phyloP scores from a whole-genome alignment of 2,113 vertebrate genomes.

The Aldabrachelys gigantea region DNA sequence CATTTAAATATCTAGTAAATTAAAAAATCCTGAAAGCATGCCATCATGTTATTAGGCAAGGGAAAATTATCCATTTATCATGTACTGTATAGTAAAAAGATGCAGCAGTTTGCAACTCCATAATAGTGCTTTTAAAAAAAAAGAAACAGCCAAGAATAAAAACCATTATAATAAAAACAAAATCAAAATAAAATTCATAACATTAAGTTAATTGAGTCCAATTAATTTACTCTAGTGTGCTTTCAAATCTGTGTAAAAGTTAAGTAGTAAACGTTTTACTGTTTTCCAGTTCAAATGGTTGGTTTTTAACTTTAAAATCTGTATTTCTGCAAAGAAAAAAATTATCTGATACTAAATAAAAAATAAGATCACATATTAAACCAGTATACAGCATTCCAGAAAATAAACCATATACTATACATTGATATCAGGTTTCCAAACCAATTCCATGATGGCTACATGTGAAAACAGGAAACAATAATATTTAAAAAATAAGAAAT shows the following conservation, averaged over 20 bases:
- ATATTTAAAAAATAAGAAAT: neutral
- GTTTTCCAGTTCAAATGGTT: neutral
- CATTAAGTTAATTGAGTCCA: neutral
- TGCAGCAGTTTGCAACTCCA: neutral
- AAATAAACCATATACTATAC: neutral
- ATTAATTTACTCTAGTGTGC: neutral
- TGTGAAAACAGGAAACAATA: neutral
- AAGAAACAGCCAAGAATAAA: neutral
- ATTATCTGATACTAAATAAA: neutral
- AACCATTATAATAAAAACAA: neutral
- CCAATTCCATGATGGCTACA: neutral
- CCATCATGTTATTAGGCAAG: neutral
- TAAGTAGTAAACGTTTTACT: neutral
- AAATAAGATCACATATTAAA: neutral
- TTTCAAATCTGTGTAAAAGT: neutral
- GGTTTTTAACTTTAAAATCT: neutral
- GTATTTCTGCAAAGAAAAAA: neutral
- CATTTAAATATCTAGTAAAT: slow-evolving; percentile 19
- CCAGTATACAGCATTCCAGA: neutral
- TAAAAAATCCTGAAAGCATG: slow-evolving; percentile 17
- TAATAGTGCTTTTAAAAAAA: slow-evolving; percentile 10
- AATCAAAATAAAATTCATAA: neutral
- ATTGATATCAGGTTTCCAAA: neutral
- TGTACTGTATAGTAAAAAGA: neutral
- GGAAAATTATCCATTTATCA: neutral